Conservation (phyloP, 1,140 invertebrate species). For the Spodoptera litura region DNA sequence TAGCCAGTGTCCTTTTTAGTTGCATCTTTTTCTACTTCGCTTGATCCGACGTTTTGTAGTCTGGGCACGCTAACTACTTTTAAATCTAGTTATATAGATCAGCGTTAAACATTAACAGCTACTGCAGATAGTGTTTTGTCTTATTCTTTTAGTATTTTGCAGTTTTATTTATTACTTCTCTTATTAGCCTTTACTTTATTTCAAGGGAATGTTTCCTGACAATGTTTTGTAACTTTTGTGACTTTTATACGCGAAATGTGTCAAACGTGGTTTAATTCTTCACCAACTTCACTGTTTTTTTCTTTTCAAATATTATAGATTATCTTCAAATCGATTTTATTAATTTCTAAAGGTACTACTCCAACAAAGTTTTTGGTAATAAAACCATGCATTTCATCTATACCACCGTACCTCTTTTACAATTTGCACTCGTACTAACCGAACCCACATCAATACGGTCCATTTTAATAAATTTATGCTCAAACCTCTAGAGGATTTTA, state of each 20-base stretch:
- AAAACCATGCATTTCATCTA: constrained; percentile 5
- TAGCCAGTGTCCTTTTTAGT: constrained; percentile 19
- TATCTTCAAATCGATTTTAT: neutral
- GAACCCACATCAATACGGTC: constrained; percentile 2
- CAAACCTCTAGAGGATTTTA: constrained; percentile 16
- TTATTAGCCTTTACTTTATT: no score
- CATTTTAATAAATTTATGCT: constrained; percentile 22
- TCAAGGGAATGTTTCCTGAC: no score
- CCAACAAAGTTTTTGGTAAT: neutral
- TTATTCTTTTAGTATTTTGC: no score
- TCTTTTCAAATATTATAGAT: no score
- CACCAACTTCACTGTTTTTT: no score
- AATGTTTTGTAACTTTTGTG: no score
- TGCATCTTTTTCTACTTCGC: constrained; percentile 19
- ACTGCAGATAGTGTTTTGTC: no score
- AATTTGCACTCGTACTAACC: neutral
- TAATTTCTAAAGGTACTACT: neutral
- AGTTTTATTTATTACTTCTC: no score
- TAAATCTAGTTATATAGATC: constrained; percentile 23
- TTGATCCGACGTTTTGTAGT: neutral
- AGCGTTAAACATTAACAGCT: neutral
- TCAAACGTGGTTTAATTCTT: no score
- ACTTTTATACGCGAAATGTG: no score
- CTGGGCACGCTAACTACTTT: neutral
- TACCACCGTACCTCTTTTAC: neutral